A percentile compares a stretch with the other conserved stretches of the same genome.
These are phyloP conservation scores for Ctenosaura bakeri DNA, from an alignment of 2,797 vertebrate genomes.

Conservation along the genomic window DNA sequence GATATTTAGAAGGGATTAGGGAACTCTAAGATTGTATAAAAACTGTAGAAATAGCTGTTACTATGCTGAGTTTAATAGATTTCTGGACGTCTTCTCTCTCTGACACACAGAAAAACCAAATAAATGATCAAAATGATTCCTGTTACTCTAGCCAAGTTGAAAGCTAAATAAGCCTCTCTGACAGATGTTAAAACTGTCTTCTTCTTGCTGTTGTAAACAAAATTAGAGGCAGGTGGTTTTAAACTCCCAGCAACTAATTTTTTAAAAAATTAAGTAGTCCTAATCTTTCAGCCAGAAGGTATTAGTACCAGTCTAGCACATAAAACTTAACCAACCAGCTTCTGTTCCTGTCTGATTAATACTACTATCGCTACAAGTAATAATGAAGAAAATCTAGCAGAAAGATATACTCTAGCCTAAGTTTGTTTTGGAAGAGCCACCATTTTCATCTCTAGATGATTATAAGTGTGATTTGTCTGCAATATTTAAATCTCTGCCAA, in stretches of 20 bases:
- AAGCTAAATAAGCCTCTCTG: constrained; percentile 38
- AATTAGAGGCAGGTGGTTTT: constrained; percentile 46
- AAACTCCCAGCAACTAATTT: constrained; percentile 60
- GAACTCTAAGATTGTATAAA: not conserved
- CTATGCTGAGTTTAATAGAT: constrained; percentile 35
- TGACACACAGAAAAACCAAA: constrained; percentile 26
- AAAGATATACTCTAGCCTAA: not conserved
- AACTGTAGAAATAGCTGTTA: constrained; percentile 29
- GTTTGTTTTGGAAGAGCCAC: not conserved
- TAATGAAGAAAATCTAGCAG: not conserved
- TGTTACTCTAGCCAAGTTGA: constrained; percentile 30
- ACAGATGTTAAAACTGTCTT: constrained; percentile 35
- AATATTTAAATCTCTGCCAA: constrained; percentile 37
- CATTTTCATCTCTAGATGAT: constrained; percentile 33
- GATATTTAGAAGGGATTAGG: constrained; percentile 40
- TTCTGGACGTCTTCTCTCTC: constrained; percentile 34
- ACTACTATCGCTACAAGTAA: not conserved
- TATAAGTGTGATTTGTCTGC: constrained; percentile 32
- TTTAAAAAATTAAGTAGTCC: constrained; percentile 62
- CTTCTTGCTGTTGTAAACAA: constrained; percentile 36
- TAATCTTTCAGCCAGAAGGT: constrained; percentile 62
- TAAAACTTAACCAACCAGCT: constrained; percentile 60
- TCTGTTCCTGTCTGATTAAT: constrained; percentile 41
- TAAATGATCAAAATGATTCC: constrained; percentile 37
- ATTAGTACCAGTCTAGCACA: constrained; percentile 57